phyloP scores from a whole-genome alignment of 2,113 vertebrate species.

The Mesitornis unicolor region DNA sequence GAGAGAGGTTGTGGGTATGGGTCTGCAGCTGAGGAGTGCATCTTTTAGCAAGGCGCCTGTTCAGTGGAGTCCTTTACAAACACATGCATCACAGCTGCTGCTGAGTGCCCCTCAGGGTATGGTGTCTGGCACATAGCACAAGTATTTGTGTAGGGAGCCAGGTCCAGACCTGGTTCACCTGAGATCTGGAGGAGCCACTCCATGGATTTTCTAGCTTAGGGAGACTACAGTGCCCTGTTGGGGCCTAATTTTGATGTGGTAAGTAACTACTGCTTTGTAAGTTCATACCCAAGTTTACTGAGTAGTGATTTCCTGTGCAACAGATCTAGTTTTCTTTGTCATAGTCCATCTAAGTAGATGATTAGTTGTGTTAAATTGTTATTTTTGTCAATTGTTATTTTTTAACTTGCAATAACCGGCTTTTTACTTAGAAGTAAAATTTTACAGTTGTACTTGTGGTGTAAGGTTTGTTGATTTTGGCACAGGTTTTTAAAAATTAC shows the following conservation, averaged over 20 bases:
- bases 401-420: not conserved
- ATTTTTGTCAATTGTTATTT: not conserved
- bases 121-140: not conserved
- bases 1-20: not conserved
- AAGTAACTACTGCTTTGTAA: not conserved
- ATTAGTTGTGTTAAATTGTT: not conserved
- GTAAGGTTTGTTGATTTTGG: not conserved
- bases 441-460: not conserved
- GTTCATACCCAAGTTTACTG: not conserved
- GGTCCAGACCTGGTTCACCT: not conserved
- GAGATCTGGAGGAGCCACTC: not conserved
- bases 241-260: not conserved
- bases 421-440: not conserved
- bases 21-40: not conserved
- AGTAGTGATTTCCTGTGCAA: not conserved
- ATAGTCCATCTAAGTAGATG: not conserved
- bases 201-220: not conserved
- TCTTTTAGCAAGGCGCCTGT: not conserved
- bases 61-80: not conserved
- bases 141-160: not conserved
- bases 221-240: not conserved
- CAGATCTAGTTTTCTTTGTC: not conserved
- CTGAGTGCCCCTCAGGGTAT: too few species aligned
- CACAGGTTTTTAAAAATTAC: not conserved
- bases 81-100: not conserved